Conservation (phyloP, 1,140 invertebrate species). For the Asbolus verrucosus region DNA sequence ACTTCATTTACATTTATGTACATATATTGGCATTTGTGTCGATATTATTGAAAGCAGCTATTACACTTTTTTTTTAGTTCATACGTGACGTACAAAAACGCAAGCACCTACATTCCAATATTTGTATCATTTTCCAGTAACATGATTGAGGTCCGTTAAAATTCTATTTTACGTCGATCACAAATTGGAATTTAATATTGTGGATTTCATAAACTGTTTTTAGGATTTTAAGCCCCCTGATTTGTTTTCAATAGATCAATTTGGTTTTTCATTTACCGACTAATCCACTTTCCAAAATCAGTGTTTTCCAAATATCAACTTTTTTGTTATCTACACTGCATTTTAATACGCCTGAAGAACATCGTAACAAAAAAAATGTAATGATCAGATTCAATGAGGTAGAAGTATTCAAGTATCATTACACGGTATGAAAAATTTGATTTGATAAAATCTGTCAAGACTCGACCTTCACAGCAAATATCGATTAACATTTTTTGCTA, state of each 20-base stretch:
- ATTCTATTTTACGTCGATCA: background rate
- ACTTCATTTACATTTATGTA: conserved; percentile 11
- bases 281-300: conserved; percentile 7
- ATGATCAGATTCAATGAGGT: background rate
- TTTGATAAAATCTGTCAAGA: conserved; percentile 8
- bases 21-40: conserved; percentile 1
- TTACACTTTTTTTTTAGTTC: conserved; percentile 7
- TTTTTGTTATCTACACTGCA: background rate
- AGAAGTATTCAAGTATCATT: too few species aligned
- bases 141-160: background rate
- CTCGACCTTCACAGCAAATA: conserved; percentile 5
- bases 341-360: background rate
- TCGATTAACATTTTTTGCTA: conserved; percentile 10
- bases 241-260: conserved; percentile 30
- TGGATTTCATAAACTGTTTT: background rate
- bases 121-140: background rate
- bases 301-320: background rate
- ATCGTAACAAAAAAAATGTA: conserved; percentile 1
- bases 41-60: conserved; percentile 5
- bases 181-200: background rate
- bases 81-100: conserved; percentile 15
- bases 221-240: background rate
- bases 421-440: too few species aligned
- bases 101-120: conserved; percentile 12
- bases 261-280: background rate